Conservation (phyloP, 2,113 vertebrate genomes). For the Laticauda laticaudata region DNA sequence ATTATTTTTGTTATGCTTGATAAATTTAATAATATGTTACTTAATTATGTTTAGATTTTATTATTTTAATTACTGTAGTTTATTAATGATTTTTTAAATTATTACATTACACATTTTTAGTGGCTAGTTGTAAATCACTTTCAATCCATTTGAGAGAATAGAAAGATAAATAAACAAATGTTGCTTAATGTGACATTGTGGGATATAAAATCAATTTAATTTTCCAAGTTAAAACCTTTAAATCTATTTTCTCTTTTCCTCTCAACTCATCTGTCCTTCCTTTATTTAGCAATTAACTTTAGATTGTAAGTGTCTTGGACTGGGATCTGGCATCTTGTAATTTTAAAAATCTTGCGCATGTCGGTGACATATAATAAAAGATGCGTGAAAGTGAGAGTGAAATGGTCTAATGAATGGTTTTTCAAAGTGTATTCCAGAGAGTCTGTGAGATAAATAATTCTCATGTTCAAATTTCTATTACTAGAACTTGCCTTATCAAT, state of each 20-base stretch:
- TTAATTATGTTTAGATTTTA: neutral
- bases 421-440: neutral
- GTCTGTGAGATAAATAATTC: neutral
- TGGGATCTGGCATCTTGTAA: neutral
- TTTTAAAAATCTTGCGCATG: neutral
- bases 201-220: neutral
- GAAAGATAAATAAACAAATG: neutral
- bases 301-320: neutral
- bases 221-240: neutral
- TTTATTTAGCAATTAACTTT: neutral
- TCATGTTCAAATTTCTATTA: neutral
- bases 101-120: neutral
- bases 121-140: neutral
- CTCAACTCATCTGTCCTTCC: too few relatives aligned
- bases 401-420: neutral
- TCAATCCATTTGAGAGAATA: neutral
- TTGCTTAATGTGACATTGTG: neutral
- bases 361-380: neutral
- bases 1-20: neutral
- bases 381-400: neutral
- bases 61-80: neutral
- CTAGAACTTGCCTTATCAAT: neutral
- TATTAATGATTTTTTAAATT: neutral
- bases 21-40: neutral
- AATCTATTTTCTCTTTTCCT: neutral